Evolutionary conservation across 35 echinoderm and acorn worm species (phyloP).

Genomic region (Heliocidaris tuberculata): DNA sequence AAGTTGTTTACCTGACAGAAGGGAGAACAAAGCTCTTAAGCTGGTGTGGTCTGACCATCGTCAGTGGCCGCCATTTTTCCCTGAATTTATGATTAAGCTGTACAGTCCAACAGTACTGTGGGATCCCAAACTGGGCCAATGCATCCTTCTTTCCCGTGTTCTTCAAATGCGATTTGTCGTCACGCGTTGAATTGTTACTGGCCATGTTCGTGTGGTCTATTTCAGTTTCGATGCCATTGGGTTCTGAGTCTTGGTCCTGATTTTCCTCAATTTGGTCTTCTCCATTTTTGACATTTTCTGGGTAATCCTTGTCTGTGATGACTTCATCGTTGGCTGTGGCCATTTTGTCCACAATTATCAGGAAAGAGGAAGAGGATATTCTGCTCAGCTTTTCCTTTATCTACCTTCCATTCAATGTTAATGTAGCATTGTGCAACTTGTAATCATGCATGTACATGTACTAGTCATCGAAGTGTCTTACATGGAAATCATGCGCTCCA

Average conservation of each 20-base stretch:
- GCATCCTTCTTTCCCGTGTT: neutral
- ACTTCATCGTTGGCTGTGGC: neutral
- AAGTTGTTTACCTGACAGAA: conserved; percentile 61
- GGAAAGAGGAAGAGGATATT: neutral
- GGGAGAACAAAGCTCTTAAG: conserved; percentile 58
- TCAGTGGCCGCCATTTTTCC: conserved; percentile 85
- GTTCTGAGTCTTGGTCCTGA: neutral
- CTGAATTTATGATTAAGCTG: conserved; percentile 82
- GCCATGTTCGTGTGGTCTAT: neutral
- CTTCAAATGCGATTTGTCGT: neutral
- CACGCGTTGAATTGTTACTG: neutral
- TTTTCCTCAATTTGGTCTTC: neutral
- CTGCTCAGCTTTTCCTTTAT: neutral
- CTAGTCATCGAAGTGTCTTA: neutral
- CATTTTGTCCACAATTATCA: neutral
- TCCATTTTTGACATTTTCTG: neutral
- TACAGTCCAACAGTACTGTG: conserved; percentile 72
- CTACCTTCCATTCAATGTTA: neutral
- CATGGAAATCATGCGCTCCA: neutral
- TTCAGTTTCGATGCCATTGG: neutral
- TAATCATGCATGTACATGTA: neutral
- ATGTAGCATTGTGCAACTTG: neutral
- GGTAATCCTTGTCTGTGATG: neutral
- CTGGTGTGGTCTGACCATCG: conserved; percentile 58
- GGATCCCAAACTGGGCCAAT: conserved; percentile 61